Conservation (phyloP, 1,140 invertebrate species). For the Panagrolaimus sp. region DNA sequence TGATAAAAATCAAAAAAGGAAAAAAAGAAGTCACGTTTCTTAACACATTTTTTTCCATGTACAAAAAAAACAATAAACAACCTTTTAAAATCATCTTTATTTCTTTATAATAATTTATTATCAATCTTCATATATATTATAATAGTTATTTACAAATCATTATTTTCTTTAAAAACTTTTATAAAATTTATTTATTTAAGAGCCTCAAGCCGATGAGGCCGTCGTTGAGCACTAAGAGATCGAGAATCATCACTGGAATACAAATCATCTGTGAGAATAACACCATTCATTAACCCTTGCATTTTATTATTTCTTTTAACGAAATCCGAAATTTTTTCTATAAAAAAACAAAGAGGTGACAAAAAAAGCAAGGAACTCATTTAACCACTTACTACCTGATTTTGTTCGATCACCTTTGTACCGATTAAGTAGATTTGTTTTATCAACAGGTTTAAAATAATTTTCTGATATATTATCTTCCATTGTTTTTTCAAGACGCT, state of each 20-base stretch:
- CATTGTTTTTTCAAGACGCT: slow-evolving; percentile 2
- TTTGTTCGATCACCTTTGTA: slow-evolving; percentile 24
- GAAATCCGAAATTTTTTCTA: slow-evolving; percentile 22
- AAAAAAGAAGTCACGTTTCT: too few relatives aligned
- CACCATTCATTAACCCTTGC: slow-evolving; percentile 50
- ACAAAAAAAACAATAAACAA: too few relatives aligned
- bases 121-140: too few relatives aligned
- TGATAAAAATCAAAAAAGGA: too few relatives aligned
- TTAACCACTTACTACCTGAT: slow-evolving; percentile 22
- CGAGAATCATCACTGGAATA: slow-evolving; percentile 34
- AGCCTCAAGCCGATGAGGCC: slow-evolving; percentile 8
- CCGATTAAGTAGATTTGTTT: slow-evolving; percentile 33
- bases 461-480: slow-evolving; percentile 10
- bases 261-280: slow-evolving; percentile 55
- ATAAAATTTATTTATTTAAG: background rate
- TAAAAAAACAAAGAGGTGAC: too few relatives aligned
- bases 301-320: slow-evolving; percentile 25
- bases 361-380: too few relatives aligned
- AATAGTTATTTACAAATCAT: too few relatives aligned
- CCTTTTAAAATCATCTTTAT: too few relatives aligned
- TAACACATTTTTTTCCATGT: too few relatives aligned
- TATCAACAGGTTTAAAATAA: slow-evolving; percentile 29
- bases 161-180: too few relatives aligned
- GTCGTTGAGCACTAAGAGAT: slow-evolving; percentile 9
- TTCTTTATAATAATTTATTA: too few relatives aligned